Conservation (phyloP, 1,140 invertebrate species). For the Hylaeus anthracinus region DNA sequence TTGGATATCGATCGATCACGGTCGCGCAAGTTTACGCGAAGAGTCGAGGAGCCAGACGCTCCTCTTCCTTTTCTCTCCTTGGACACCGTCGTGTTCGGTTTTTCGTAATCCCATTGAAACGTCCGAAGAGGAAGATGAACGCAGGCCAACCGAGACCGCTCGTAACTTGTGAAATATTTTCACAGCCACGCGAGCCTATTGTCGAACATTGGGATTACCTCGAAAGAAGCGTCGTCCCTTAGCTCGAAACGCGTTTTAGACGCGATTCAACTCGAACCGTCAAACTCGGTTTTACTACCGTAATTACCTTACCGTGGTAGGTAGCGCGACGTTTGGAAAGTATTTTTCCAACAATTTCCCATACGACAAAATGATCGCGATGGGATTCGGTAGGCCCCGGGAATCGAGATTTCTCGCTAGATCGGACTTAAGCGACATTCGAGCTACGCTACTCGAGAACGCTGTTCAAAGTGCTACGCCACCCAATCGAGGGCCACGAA, state of each 20-base stretch:
- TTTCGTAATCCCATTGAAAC: constrained; percentile 55
- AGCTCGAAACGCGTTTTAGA: constrained; percentile 4
- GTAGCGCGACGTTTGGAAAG: too few relatives aligned
- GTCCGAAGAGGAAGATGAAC: constrained; percentile 26
- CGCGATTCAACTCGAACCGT: not conserved
- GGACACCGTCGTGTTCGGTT: not conserved
- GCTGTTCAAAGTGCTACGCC: constrained; percentile 58
- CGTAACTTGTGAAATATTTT: constrained; percentile 65
- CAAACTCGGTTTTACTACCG: too few relatives aligned
- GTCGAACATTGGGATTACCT: constrained; percentile 60
- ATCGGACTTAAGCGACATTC: constrained; percentile 52
- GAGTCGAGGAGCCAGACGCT: constrained; percentile 28
- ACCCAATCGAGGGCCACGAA: constrained; percentile 61
- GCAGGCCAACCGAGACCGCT: constrained; percentile 51
- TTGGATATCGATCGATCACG: constrained; percentile 30
- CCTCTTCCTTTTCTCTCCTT: not conserved
- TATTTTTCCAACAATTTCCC: too few relatives aligned
- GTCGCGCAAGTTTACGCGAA: constrained; percentile 40
- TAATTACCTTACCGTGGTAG: too few relatives aligned
- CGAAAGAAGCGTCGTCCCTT: not conserved
- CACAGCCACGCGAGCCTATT: constrained; percentile 67
- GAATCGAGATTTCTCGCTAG: constrained; percentile 34
- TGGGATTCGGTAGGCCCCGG: not conserved
- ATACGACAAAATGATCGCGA: not conserved
- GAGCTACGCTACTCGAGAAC: constrained; percentile 25